A percentile compares a stretch with the other conserved stretches of the same genome.
Evolutionary conservation across 2,113 vertebrate genomes (phyloP).

Genomic region (Hipposideros armiger): DNA sequence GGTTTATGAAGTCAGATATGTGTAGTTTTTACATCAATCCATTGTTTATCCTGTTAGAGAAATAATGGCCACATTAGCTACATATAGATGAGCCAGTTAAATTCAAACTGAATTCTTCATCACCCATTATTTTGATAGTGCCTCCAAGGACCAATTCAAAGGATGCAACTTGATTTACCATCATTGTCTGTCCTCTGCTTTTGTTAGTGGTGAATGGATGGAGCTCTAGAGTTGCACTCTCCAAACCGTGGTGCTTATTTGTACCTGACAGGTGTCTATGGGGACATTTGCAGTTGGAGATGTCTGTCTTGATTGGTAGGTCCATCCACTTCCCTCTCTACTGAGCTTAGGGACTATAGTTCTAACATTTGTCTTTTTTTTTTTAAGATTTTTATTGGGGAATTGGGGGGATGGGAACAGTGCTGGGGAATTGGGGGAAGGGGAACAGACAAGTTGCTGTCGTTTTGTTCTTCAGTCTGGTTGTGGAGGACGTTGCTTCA

Average conservation of each 20-base stretch:
- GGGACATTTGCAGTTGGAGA: not conserved
- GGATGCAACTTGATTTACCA: not conserved
- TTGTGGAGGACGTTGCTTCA: too few species aligned
- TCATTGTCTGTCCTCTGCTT: not conserved
- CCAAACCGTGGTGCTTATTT: not conserved
- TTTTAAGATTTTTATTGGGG: too few species aligned
- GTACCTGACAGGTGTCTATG: not conserved
- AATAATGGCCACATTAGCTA: not conserved
- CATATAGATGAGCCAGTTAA: not conserved
- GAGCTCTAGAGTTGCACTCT: not conserved
- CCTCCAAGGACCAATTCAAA: not conserved
- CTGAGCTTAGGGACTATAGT: not conserved
- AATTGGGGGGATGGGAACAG: too few species aligned
- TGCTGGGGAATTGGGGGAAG: too few species aligned
- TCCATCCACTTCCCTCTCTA: not conserved
- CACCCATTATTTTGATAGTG: not conserved
- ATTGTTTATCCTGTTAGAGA: slow-evolving; percentile 34
- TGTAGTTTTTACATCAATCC: not conserved
- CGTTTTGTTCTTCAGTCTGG: too few species aligned
- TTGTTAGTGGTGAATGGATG: not conserved
- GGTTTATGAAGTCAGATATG: not conserved
- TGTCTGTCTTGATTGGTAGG: not conserved
- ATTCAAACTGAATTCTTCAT: slow-evolving; percentile 24
- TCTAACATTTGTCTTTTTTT: not conserved
- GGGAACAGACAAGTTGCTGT: too few species aligned